Evolutionary conservation across 2,113 vertebrate genomes (phyloP), one percentile per base, ranked within the genome.

Genomic region (Sapajus apella): DNA sequence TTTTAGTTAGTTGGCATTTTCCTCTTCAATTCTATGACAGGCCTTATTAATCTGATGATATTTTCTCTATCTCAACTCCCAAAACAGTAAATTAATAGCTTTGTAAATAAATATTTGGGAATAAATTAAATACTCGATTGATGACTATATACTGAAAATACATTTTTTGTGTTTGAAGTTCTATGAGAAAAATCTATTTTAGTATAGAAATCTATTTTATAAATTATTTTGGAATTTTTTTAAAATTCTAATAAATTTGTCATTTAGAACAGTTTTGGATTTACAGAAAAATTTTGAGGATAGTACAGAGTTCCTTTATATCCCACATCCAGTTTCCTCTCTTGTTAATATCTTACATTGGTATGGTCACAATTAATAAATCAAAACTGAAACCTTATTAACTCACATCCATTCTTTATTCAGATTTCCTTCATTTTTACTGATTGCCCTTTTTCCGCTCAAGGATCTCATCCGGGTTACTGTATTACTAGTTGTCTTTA

Each of bases 1-100:
- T 77, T 96, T 13, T 94, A 40, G 35, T 85, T 94, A 64, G 16
- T 43, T 89, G 68, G 23, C 43, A 61, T 72, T 81, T 97, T 84
- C 30, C 12, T 79, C 14, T 91, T 55, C 47, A 82, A 7, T 5
- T 3, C 68, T 77, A 14, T 23, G 79, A 61, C 0, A 58, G 23
- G 1, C 8, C n/a, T 89, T 75, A 14, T 43, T 40, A 79, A 43
- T 80, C 37, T 70, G 12, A 83, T 82, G 17, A 73, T 37, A 23
- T 91, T 81, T 87, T 7, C 9, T 68, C 21, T 92, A n/a, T 35
- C 32, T 96, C 77, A 91, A 55, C 3, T 70, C 40, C 35, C 10
- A 35, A 81, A 82, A 89, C 20, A 14, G 8, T 47, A 3, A 76
- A 87, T 81, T 58, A 56, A 61, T 23, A 23, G 12, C 50, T 4